These are phyloP conservation scores for Acrocera orbiculus DNA, from an alignment of 2,888 invertebrate species.

Conservation along the genomic window DNA sequence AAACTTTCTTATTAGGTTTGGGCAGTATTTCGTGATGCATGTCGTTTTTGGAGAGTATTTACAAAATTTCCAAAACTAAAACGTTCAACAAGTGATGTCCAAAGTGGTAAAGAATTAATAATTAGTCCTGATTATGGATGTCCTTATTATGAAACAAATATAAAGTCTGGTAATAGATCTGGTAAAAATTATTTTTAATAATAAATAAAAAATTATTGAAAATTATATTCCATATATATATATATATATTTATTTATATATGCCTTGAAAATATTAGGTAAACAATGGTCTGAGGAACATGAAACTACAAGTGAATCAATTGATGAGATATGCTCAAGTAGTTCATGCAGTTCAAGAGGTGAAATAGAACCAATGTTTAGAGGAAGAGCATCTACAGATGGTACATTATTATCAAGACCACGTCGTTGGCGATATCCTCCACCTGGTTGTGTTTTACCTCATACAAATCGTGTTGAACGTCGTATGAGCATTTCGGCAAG, in stretches of 20 bases:
- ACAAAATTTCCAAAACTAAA: constrained; percentile 48
- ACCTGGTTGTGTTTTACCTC: constrained; percentile 30
- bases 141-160: constrained; percentile 28
- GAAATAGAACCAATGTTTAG: constrained; percentile 41
- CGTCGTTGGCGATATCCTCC: constrained; percentile 40
- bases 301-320: constrained; percentile 44
- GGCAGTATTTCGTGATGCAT: constrained; percentile 57
- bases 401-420: constrained; percentile 40
- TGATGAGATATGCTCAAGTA: constrained; percentile 30
- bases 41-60: constrained; percentile 55
- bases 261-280: constrained; percentile 30
- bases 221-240: constrained; percentile 5
- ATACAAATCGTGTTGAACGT: constrained; percentile 38
- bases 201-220: constrained; percentile 15
- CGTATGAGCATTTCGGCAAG: constrained; percentile 64
- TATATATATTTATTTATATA: too few species aligned
- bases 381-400: constrained; percentile 58
- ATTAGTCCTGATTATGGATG: constrained; percentile 35
- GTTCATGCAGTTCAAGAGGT: constrained; percentile 30
- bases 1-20: constrained; percentile 41
- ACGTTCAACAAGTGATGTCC: constrained; percentile 39
- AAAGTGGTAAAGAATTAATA: constrained; percentile 32
- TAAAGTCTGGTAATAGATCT: constrained; percentile 20
- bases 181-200: constrained; percentile 26
- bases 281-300: constrained; percentile 41